Evolutionary conservation across 2,888 invertebrate genomes (phyloP), one percentile per base, ranked within the genome.

Genomic region (Merodon equestris): DNA sequence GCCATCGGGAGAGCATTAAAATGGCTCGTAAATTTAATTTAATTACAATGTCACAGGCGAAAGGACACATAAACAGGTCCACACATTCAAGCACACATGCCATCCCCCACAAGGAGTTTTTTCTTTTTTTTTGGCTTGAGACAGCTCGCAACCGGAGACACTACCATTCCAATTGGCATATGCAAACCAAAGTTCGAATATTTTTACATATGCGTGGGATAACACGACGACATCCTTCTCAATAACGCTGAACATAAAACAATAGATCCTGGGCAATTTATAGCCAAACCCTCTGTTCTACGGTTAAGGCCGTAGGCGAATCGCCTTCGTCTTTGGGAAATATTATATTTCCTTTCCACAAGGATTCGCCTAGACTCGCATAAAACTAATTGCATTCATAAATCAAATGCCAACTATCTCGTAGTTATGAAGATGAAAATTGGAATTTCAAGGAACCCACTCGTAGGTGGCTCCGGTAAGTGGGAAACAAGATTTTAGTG

Each of bases 1-100:
- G 73, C 61, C 36, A 36, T n/a, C 47, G 57, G 50, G 45, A 51
- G 60, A 64, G 40, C 74, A 70, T 68, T 79, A 79, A 74, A 70
- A 79, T 40, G 12, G 74, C 63, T 79, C 79, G 79, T 79, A 79
- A 79, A 79, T 79, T 74, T 45, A 79, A 79, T 79, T 79, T 74
- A 79, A 79, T 79, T 79, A 74, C 74, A 60, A 34, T 40, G n/a
- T 36, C 61, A 42, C 27, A 27, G 27, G 27, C 27, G 7, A 27
- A 27, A 27, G 27, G 2, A 34, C 40, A 14, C 38, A 47, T 13
- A 50, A n/a, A 17, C 50, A 50, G 13, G 18, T 9, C 12, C 3
- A 48, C 34, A 34, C 57, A 27, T 27, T 7, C 3, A 27, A 40
- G 9, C 3, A 9, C 40, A 10, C 40, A 10, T n/a, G 40, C 40